Base-by-base conservation (phyloP, 2,797 vertebrate genomes). In the Enteromius thamalakanensis region DNA sequence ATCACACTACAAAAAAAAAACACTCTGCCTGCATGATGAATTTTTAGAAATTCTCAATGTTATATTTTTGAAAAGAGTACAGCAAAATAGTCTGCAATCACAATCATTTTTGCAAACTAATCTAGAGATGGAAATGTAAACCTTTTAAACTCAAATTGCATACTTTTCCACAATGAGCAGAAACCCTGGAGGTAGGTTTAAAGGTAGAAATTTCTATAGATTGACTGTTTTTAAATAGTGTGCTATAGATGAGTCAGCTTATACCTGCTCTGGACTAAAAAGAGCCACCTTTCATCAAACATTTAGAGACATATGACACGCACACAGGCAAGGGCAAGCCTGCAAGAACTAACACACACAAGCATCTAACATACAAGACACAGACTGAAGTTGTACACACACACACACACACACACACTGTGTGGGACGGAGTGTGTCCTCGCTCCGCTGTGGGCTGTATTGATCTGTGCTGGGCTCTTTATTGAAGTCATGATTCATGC, bases 381-480 rank as follows among this genome's bases (percentile, higher is more conserved):
- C 72, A 83, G 26, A 70, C 65, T 14, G 51, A 80, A 21, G 10
- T 80, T 37, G 58, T 62, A 23, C 47, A n/a, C 47, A 26, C 37
- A 45, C 40, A 21, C 21, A 40, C 87, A 86, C 87, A 86, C 91
- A 92, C 91, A 94, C 91, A 91, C 91, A 90, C 60, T 71, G 79
- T 71, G 86, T 85, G 86, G 84, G 80, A 83, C 12, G 37, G 75
- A 70, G 64, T 83, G 80, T 85, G 84, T 87, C 85, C 83, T 85
- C 76, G 62, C 84, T 84, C 79, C 37, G 62, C 74, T 86, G 84
- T 85, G 86, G 69, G 81, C 62, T 84, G 86, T 88, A 89, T 90
- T 87, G 87, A 90, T 90, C 87, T 71, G 62, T n/a, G 88, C 90
- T 93, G 92, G 92, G 92, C 92, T 93, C 92, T 92, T 93, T 93